A percentile compares a stretch with the other conserved stretches of the same genome.
These are phyloP conservation scores for Gisinianus flammeolus DNA, from an alignment of 2,888 invertebrate species.

Conservation along the genomic window DNA sequence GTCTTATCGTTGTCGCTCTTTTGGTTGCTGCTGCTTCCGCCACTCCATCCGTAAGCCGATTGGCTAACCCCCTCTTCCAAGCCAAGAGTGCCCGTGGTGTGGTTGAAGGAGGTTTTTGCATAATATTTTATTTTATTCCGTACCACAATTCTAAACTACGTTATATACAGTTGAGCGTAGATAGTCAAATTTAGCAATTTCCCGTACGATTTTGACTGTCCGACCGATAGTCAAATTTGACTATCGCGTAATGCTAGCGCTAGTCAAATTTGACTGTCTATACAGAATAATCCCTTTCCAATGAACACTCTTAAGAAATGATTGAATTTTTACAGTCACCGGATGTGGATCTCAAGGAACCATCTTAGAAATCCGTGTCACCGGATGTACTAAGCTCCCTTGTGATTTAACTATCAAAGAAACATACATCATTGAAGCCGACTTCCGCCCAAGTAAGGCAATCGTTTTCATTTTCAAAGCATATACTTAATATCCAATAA, in stretches of 20 bases:
- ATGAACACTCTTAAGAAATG: no score
- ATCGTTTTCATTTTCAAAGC: not conserved
- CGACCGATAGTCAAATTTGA: no score
- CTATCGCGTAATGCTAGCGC: no score
- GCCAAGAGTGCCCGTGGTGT: not conserved
- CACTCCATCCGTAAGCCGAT: not conserved
- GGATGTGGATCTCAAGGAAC: conserved; percentile 26
- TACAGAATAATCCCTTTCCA: no score
- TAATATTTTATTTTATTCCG: no score
- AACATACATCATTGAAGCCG: conserved; percentile 32
- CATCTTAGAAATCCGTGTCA: conserved; percentile 34
- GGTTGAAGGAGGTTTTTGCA: conserved; percentile 30
- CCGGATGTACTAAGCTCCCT: conserved; percentile 28
- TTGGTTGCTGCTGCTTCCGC: conserved; percentile 34
- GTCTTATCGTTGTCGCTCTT: conserved; percentile 31
- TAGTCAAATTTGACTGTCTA: no score
- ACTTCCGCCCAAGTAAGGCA: conserved; percentile 25
- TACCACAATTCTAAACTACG: no score
- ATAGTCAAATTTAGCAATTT: no score
- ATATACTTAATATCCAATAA: no score
- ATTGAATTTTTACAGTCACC: no score
- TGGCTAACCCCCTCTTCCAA: not conserved
- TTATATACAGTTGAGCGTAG: no score
- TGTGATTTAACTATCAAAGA: conserved; percentile 3
- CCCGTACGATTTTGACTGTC: no score